Base-by-base conservation (phyloP, 2,113 vertebrate genomes). In the Sander vitreus region DNA sequence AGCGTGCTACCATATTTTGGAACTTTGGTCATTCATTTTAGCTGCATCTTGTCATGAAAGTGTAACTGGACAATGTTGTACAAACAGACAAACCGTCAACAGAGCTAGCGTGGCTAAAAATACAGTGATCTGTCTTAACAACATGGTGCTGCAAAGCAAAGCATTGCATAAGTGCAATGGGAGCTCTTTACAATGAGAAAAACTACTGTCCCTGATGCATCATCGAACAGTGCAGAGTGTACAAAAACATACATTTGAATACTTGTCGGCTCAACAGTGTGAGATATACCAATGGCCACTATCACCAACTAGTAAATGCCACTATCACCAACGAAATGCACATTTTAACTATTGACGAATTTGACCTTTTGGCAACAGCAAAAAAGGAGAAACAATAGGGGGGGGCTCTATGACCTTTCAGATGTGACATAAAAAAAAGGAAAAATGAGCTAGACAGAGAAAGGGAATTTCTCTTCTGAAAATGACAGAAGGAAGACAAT, bases 351-450 rank as follows among this genome's bases (percentile, higher is more conserved):
- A 63, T 39, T 64, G 45, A 48, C 39, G 11, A 21, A 51, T 80
- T 78, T 79, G 80, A 89, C 78, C 70, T 83, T 84, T 90, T 30
- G 57, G 12, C 30, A 58, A 53, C 36, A 48, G 27, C 15, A 76
- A 75, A 64, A 36, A 48, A 60, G 77, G 73, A 70, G 23, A 54
- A 65, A 82, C 7, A 84, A 55, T 58, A 45, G 30, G 70, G 57
- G 57, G 1, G 63, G 25, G 65, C 21, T 25, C 51, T 67, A 54
- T 89, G 73, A 88, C 81, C 85, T 91, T 83, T 89, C 2, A 81
- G 45, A 68, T 80, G 59, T 54, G 71, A 67, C 43, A 67, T 43
- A 12, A 70, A 45, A 19, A 39, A 43, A 39, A 51, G 14, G 25
- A 80, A 30, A 79, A 64, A 81, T 8, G 13, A 77, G 33, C 45